A percentile compares a stretch with the other conserved stretches of the same genome.
These are phyloP conservation scores for Pollenia amentaria DNA, from an alignment of 2,888 invertebrate genomes.

Conservation along the genomic window DNA sequence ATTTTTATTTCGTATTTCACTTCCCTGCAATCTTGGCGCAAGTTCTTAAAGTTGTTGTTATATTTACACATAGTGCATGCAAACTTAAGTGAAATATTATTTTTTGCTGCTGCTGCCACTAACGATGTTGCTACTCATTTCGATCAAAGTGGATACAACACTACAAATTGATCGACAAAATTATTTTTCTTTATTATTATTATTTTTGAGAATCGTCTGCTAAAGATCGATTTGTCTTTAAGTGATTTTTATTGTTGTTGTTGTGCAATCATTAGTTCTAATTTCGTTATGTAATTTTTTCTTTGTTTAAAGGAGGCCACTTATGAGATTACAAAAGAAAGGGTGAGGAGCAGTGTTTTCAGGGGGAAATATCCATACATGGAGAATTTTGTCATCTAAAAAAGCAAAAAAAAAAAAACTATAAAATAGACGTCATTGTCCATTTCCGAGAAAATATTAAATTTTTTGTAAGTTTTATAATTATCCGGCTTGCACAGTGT, in stretches of 20 bases:
- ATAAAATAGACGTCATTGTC: too few species aligned
- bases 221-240: constrained; percentile 19
- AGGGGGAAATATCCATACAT: too few species aligned
- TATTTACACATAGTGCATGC: background rate
- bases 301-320: constrained; percentile 23
- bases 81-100: background rate
- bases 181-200: constrained; percentile 17
- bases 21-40: constrained; percentile 24
- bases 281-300: constrained; percentile 18
- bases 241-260: constrained; percentile 15
- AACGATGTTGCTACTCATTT: constrained; percentile 29
- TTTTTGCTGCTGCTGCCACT: background rate
- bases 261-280: constrained; percentile 21
- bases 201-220: constrained; percentile 25
- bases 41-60: constrained; percentile 20
- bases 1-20: constrained; percentile 52
- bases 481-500: too few species aligned
- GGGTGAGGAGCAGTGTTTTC: too few species aligned
- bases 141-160: constrained; percentile 40
- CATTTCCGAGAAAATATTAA: too few species aligned
- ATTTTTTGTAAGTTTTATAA: too few species aligned
- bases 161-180: constrained; percentile 57
- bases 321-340: too few species aligned
- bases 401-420: too few species aligned
- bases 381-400: too few species aligned